Evolutionary conservation across 1,140 invertebrate genomes (phyloP).

Genomic region (Pygmarrhopalites habei): DNA sequence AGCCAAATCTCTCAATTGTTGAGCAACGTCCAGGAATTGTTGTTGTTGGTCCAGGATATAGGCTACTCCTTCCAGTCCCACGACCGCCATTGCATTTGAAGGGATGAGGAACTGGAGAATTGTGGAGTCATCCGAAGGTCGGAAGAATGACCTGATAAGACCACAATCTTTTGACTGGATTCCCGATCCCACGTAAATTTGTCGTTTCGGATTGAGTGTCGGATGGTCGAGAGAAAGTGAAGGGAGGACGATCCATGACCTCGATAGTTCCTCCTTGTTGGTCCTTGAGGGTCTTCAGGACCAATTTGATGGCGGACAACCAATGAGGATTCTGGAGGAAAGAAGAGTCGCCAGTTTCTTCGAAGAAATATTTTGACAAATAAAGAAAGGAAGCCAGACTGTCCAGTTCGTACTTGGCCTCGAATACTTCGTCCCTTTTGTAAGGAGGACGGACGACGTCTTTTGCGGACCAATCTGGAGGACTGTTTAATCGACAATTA

Average conservation of each 20-base stretch:
- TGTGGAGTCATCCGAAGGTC: slow-evolving; percentile 35
- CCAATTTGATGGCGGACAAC: slow-evolving; percentile 8
- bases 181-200: slow-evolving; percentile 33
- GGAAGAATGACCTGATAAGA: slow-evolving; percentile 33
- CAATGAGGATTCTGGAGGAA: slow-evolving; percentile 27
- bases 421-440: slow-evolving; percentile 27
- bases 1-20: slow-evolving; percentile 18
- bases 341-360: slow-evolving; percentile 23
- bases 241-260: slow-evolving; percentile 17
- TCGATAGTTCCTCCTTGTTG: slow-evolving; percentile 32
- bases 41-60: slow-evolving; percentile 14
- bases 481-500: too few relatives aligned
- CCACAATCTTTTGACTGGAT: slow-evolving; percentile 34
- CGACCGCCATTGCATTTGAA: slow-evolving; percentile 32
- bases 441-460: slow-evolving; percentile 23
- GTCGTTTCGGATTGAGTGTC: slow-evolving; percentile 34
- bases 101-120: slow-evolving; percentile 35
- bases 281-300: slow-evolving; percentile 19
- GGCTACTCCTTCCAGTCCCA: slow-evolving; percentile 33
- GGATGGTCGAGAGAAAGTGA: slow-evolving; percentile 26
- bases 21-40: background rate
- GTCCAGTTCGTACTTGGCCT: slow-evolving; percentile 37
- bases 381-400: slow-evolving; percentile 36
- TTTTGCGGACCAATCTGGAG: background rate
- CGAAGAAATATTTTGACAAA: slow-evolving; percentile 29